Evolutionary conservation across 1,140 invertebrate genomes (phyloP).

Genomic region (Tenebrio molitor): DNA sequence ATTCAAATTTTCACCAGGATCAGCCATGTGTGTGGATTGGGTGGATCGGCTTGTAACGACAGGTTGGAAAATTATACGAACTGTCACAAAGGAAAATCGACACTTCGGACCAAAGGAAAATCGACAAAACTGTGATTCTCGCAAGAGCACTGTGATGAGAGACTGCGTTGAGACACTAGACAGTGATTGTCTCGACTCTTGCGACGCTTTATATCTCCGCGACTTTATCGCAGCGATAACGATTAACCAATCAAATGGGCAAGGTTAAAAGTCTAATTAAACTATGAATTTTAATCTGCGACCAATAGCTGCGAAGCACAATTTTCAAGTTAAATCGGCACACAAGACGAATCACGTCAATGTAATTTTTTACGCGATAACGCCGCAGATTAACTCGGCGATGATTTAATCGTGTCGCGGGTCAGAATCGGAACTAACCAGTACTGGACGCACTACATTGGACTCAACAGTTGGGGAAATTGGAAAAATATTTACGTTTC

Average conservation of each 20-base stretch:
- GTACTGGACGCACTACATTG: too few species aligned
- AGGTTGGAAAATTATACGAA: neutral
- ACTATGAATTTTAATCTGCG: neutral
- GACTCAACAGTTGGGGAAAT: neutral
- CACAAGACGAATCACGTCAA: slow-evolving; percentile 22
- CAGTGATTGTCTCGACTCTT: neutral
- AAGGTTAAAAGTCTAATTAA: slow-evolving; percentile 36
- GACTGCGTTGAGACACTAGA: too few species aligned
- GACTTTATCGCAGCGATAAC: slow-evolving; percentile 2
- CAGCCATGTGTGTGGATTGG: slow-evolving; percentile 58
- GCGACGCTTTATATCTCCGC: slow-evolving; percentile 6
- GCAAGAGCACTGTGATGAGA: too few species aligned
- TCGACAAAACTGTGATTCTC: too few species aligned
- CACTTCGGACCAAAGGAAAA: neutral
- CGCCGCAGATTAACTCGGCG: neutral
- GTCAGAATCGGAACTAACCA: neutral
- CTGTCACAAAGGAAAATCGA: neutral
- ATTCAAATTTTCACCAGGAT: slow-evolving; percentile 58
- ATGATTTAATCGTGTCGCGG: slow-evolving; percentile 2
- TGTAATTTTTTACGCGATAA: slow-evolving; percentile 17
- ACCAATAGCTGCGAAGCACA: slow-evolving; percentile 2
- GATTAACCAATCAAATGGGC: slow-evolving; percentile 14
- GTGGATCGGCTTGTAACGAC: slow-evolving; percentile 17
- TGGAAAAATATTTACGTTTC: neutral
- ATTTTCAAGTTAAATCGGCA: neutral